phyloP scores from a whole-genome alignment of 2,888 invertebrate genomes.

The Cremastinae sp. region DNA sequence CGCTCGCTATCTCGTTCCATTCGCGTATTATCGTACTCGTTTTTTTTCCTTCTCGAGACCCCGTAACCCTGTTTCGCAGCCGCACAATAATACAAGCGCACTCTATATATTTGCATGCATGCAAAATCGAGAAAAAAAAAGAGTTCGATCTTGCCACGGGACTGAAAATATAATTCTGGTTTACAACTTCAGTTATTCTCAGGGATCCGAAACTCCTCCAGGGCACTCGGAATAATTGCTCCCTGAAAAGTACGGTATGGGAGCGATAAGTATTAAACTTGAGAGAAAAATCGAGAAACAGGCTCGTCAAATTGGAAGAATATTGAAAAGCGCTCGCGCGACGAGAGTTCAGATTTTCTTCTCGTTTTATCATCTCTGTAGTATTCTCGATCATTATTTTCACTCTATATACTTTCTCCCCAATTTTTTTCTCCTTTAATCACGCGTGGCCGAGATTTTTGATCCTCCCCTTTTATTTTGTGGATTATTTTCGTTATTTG shows the following conservation, averaged over 20 bases:
- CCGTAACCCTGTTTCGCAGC: constrained; percentile 31
- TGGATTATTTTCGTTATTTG: constrained; percentile 36
- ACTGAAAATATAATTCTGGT: constrained; percentile 13
- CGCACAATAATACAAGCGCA: constrained; percentile 35
- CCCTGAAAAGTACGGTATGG: neutral
- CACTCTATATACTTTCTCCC: constrained; percentile 1
- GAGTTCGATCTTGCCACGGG: constrained; percentile 25
- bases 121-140: too few relatives aligned
- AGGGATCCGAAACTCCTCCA: neutral
- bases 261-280: too few relatives aligned
- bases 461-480: constrained; percentile 5
- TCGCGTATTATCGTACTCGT: neutral
- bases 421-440: constrained; percentile 1
- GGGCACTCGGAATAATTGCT: constrained; percentile 15
- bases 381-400: constrained; percentile 6
- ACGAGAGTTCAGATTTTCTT: neutral
- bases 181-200: neutral
- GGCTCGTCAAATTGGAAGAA: too few relatives aligned
- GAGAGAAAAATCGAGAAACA: too few relatives aligned
- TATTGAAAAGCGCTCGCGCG: neutral
- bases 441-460: neutral
- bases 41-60: neutral
- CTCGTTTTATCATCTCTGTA: neutral
- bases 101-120: constrained; percentile 57
- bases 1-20: neutral